Evolutionary conservation across 2,888 invertebrate genomes (phyloP).

Genomic region (Rapana venosa): DNA sequence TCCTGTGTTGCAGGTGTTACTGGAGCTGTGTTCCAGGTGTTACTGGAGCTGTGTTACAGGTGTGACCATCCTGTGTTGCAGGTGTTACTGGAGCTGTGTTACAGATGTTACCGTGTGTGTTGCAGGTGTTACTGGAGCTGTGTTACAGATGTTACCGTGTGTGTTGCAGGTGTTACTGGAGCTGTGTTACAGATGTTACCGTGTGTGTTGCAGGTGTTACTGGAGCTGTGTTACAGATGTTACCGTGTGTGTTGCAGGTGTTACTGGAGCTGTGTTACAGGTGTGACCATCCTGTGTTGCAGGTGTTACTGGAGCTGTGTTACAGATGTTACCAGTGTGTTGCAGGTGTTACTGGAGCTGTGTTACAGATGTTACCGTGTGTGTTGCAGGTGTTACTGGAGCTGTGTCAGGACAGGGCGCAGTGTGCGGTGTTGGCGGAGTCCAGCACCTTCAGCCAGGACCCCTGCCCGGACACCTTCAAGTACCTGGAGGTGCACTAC

Average conservation of each 20-base stretch:
- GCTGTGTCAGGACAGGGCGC: conserved; percentile 94
- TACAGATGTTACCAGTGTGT: too few relatives aligned
- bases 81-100: too few relatives aligned
- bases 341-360: too few relatives aligned
- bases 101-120: conserved; percentile 74
- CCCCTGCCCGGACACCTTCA: conserved; percentile 93
- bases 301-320: neutral
- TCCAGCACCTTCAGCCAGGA: conserved; percentile 93
- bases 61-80: neutral
- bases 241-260: conserved; percentile 83
- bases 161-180: neutral
- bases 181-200: too few relatives aligned
- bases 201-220: neutral
- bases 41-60: neutral
- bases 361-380: neutral
- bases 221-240: neutral
- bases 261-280: neutral
- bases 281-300: neutral
- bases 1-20: neutral
- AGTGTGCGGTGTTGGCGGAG: conserved; percentile 93
- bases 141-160: neutral
- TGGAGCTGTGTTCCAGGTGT: too few relatives aligned
- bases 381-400: conserved; percentile 94
- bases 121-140: conserved; percentile 82
- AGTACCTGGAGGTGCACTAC: conserved; percentile 96